Conservation (phyloP, 2,888 invertebrate genomes). For the Conomelus anceps region DNA sequence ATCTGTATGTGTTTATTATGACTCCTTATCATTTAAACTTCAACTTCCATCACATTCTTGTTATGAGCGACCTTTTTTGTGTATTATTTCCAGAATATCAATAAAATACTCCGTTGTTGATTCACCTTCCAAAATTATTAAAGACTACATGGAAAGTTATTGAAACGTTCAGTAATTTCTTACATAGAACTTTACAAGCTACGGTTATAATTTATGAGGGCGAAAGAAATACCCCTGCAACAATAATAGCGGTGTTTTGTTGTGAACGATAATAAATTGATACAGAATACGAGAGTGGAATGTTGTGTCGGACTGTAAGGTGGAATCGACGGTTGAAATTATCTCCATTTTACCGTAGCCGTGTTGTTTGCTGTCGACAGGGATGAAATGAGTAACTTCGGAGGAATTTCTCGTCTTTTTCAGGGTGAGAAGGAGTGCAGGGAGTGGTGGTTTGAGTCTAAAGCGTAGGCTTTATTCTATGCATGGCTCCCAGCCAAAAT, state of each 20-base stretch:
- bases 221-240: neutral
- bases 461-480: neutral
- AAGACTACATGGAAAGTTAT: neutral
- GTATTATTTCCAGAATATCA: no score
- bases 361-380: neutral
- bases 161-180: neutral
- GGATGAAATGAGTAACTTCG: neutral
- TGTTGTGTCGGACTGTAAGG: neutral
- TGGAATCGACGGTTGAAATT: neutral
- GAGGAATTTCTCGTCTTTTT: neutral
- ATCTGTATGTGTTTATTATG: neutral
- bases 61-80: neutral
- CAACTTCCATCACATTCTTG: neutral
- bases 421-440: no score
- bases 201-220: neutral
- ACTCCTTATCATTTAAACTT: neutral
- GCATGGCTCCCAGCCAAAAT: conserved; percentile 5
- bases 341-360: neutral
- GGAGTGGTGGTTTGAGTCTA: neutral
- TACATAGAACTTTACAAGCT: neutral
- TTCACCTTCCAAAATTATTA: neutral
- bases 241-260: neutral
- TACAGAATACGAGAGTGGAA: neutral
- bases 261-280: neutral
- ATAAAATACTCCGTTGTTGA: neutral